A percentile compares a stretch with the other conserved stretches of the same genome.
phyloP scores from a whole-genome alignment of 2,797 vertebrate species.

The Myiotriccus ornatus region DNA sequence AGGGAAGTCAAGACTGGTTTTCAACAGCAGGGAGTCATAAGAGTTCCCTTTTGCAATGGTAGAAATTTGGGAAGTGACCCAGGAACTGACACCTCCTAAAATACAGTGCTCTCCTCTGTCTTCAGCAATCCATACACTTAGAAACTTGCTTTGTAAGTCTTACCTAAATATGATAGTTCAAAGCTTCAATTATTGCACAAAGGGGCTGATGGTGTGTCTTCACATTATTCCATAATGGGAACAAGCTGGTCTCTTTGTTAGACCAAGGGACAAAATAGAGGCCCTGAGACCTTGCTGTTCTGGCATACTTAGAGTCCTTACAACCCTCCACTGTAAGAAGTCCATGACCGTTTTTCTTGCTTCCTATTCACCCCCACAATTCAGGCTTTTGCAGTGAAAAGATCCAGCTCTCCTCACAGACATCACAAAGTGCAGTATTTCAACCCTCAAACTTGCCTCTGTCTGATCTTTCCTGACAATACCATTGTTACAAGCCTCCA shows the following conservation, averaged over 20 bases:
- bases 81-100: neutral
- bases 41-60: neutral
- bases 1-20: neutral
- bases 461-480: conserved; percentile 7
- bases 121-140: neutral
- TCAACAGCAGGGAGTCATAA: neutral
- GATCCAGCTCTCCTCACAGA: neutral
- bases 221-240: neutral
- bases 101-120: neutral
- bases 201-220: neutral
- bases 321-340: neutral
- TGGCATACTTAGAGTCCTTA: neutral
- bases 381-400: neutral
- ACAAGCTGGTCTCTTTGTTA: neutral
- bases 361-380: neutral
- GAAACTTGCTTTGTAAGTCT: neutral
- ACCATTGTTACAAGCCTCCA: neutral
- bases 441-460: neutral
- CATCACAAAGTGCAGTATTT: neutral
- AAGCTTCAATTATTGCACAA: neutral
- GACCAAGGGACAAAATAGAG: neutral
- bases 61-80: neutral
- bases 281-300: neutral
- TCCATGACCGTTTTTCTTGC: neutral
- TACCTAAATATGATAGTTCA: neutral